Evolutionary conservation across 2,113 vertebrate species (phyloP).

Genomic region (Pangasianodon hypophthalmus): DNA sequence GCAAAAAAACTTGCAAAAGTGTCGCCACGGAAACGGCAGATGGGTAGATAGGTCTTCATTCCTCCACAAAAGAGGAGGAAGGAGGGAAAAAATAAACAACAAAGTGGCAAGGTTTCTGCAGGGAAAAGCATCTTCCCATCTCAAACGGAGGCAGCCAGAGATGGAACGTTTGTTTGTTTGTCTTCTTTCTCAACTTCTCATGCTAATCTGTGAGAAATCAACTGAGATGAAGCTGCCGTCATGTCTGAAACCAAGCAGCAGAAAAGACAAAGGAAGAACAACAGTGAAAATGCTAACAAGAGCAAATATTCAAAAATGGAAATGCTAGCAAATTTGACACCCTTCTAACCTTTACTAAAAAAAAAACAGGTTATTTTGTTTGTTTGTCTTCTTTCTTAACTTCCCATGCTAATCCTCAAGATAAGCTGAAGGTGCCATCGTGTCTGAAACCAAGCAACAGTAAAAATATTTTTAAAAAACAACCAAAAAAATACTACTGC

Average conservation of each 20-base stretch:
- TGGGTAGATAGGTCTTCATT: constrained; percentile 60
- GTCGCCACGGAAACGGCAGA: constrained; percentile 69
- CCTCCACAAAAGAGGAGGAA: constrained; percentile 47
- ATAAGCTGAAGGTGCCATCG: background rate
- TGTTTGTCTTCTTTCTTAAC: constrained; percentile 48
- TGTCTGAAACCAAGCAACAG: background rate
- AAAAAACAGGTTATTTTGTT: background rate
- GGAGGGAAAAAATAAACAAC: constrained; percentile 39
- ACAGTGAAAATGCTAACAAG: background rate
- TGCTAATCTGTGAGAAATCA: constrained; percentile 8
- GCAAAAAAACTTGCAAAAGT: constrained; percentile 54
- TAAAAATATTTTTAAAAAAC: background rate
- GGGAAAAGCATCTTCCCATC: constrained; percentile 24
- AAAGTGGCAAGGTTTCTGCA: constrained; percentile 59
- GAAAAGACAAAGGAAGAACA: background rate
- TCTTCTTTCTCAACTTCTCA: constrained; percentile 51
- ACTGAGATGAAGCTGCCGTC: background rate
- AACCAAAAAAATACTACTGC: background rate
- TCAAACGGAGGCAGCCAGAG: background rate
- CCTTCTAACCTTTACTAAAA: background rate
- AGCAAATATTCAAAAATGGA: background rate
- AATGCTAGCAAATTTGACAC: background rate
- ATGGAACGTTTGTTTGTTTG: constrained; percentile 24
- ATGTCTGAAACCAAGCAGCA: background rate
- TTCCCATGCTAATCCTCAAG: background rate